phyloP scores from a whole-genome alignment of 2,113 vertebrate species.

The Lepisosteus oculatus region DNA sequence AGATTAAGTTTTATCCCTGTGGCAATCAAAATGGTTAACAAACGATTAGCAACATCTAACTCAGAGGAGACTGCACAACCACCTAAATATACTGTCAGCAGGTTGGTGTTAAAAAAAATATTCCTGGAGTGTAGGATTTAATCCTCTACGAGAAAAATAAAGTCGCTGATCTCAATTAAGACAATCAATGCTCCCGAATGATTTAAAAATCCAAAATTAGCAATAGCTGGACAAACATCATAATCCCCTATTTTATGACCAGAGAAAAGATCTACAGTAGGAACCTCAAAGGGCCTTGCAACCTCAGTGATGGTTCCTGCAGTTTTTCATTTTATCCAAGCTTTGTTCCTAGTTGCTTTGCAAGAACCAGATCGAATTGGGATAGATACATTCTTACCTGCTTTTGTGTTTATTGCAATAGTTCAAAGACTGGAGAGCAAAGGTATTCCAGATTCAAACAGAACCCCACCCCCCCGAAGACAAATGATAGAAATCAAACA shows the following conservation, averaged over 20 bases:
- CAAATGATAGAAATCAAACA: no score
- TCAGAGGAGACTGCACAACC: no score
- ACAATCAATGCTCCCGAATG: slow-evolving; percentile 6
- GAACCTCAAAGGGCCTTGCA: neutral
- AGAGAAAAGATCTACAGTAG: no score
- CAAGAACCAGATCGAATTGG: neutral
- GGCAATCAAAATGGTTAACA: no score
- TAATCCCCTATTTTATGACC: no score
- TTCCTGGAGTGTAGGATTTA: neutral
- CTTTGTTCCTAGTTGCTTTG: neutral
- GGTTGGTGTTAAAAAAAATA: neutral
- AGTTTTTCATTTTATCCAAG: neutral
- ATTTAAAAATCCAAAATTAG: slow-evolving; percentile 5
- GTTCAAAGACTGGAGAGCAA: no score
- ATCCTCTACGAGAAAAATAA: slow-evolving; percentile 36
- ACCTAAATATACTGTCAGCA: neutral
- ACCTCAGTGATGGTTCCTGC: neutral
- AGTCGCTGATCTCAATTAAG: slow-evolving; percentile 36
- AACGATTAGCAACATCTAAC: no score
- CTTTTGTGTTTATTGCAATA: neutral
- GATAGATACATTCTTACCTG: neutral
- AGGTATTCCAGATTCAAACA: no score
- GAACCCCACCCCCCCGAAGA: no score
- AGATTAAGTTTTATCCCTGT: no score
- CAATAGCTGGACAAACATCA: neutral